Base-by-base conservation (phyloP, 2,113 vertebrate genomes). In the Corydoras maculifer region DNA sequence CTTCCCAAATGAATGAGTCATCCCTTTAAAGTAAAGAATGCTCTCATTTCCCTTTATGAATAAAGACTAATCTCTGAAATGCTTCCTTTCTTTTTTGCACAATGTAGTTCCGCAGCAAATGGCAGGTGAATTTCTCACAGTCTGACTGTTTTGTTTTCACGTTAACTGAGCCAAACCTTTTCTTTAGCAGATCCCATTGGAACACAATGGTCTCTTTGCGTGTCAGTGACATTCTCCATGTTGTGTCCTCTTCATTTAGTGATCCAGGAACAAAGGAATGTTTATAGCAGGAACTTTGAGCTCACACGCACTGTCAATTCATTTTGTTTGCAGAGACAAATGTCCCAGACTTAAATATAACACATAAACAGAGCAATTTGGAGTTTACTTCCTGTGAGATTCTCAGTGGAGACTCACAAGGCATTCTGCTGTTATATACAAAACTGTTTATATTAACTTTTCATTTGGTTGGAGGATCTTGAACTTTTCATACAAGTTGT, bases 251-350 rank as follows among this genome's bases (percentile, higher is more conserved):
- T 58, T 31, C 5, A 15, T 65, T 48, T n/a, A 31, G 3, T 58
- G 54, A 72, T 48, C 53, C 29, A 8, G 3, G 64, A 49, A 57
- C 50, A 57, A 63, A 71, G n/a, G 59, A 29, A 3, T 31, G 69
- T 55, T 70, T 76, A 75, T 80, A 75, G 69, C 43, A 43, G 73
- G 35, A 75, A 49, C 67, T 69, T 75, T 75, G 75, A 75, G 78
- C 73, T 77, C 80, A 72, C 53, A 63, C 71, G 69, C 65, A 73
- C 62, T 67, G 65, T 51, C 12, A 73, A 43, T 62, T 70, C 18
- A 65, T 79, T 73, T 79, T 70, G 73, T 64, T 75, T 77, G 57
- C 74, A 77, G 63, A 69, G 70, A 79, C 65, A 77, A 83, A 83
- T 78, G 72, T 57, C 51, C 32, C 35, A 49, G 25, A 60, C 32